These are phyloP conservation scores for Ceyx cyanopectus DNA, from an alignment of 2,113 vertebrate genomes.

Conservation along the genomic window DNA sequence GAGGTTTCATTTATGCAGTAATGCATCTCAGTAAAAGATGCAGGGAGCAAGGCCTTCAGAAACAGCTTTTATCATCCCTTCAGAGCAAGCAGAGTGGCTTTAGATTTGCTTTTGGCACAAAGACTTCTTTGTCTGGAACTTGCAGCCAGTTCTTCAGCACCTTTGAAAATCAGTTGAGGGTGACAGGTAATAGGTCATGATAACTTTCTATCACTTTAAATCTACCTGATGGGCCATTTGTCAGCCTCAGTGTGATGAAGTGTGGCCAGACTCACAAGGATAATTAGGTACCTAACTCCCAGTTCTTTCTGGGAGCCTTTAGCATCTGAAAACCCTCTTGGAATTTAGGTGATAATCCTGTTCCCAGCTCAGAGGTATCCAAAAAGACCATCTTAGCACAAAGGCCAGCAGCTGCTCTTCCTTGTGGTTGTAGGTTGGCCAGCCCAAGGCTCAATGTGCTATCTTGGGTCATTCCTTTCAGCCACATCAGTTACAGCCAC, in stretches of 20 bases:
- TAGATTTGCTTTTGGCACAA: background rate
- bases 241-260: slow-evolving; percentile 16
- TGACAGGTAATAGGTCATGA: slow-evolving; percentile 25
- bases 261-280: background rate
- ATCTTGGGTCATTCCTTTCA: background rate
- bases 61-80: background rate
- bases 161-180: slow-evolving; percentile 17
- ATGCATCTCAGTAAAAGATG: background rate
- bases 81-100: background rate
- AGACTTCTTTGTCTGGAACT: background rate
- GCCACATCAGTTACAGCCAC: background rate
- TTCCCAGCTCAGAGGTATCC: background rate
- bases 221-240: slow-evolving; percentile 5
- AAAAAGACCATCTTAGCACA: background rate
- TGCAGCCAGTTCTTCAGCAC: background rate
- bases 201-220: slow-evolving; percentile 21
- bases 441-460: background rate
- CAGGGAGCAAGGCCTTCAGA: background rate
- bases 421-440: background rate
- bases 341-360: background rate
- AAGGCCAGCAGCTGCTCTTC: background rate
- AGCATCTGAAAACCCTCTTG: background rate
- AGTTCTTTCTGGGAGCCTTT: background rate
- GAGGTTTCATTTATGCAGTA: background rate
- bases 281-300: slow-evolving; percentile 6